Evolutionary conservation across 2,113 vertebrate species (phyloP), one percentile per base, ranked within the genome.

Genomic region (Vidua macroura): DNA sequence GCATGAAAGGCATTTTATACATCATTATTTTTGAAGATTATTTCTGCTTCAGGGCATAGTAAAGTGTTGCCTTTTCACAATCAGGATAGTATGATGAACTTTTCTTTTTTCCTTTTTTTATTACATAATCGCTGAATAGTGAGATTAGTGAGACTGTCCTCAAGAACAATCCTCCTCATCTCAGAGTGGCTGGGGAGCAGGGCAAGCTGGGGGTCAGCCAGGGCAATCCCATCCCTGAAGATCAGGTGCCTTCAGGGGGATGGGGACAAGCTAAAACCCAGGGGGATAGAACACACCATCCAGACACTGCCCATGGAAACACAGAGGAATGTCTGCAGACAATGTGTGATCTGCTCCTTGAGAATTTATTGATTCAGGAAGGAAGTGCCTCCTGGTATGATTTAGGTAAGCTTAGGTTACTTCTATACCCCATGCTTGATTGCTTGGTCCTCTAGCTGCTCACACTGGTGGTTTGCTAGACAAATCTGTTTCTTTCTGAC

Each of bases 211-310:
- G 9, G 8, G 4, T 81, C 15, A 78, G 7, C 13, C 17, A 70
- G 7, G 13, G 10, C 15, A 63, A 20, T 28, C 10, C 3, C 14
- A 56, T n/a, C 10, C 20, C 23, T 64, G 30, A 24, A 44, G 18
- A 43, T 10, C 24, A 37, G 18, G 12, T 22, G 37, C 15, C 3
- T 60, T 33, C 3, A 2, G 7, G 23, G 6, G 12, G 4, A 43
- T 27, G 16, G 7, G 5, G 4, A 39, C 0, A 1, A 69, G 13
- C 3, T 15, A 31, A 66, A 28, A 7, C 27, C 9, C 1, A 7
- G 41, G 15, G 4, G 53, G 21, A 37, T 28, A 18, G 2, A 7
- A 20, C 14, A 2, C 21, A 28, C 25, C 20, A 62, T 49, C 13
- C 33, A 63, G 51, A 67, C 2, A n/a, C 1, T n/a, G 28, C 2